Evolutionary conservation across 2,797 vertebrate species (phyloP).

Genomic region (Oryzias dopingdopingensis): DNA sequence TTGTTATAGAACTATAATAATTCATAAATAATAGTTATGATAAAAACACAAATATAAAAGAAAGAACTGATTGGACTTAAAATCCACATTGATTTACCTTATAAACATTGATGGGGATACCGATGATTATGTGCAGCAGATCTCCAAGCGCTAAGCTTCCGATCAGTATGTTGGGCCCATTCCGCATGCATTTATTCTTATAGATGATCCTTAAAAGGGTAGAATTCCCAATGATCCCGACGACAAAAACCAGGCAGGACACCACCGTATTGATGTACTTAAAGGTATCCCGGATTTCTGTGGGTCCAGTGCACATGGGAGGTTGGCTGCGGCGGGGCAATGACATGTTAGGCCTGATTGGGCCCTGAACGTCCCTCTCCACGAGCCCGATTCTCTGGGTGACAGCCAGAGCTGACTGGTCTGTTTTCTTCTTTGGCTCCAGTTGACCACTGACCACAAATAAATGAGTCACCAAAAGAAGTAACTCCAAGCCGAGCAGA

Average conservation of each 20-base stretch:
- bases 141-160: constrained; percentile 94
- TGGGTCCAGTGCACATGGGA: constrained; percentile 81
- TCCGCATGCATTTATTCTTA: constrained; percentile 97
- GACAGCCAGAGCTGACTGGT: constrained; percentile 15
- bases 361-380: constrained; percentile 51
- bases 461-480: constrained; percentile 45
- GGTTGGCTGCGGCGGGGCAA: constrained; percentile 63
- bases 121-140: constrained; percentile 91
- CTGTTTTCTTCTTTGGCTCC: constrained; percentile 25
- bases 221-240: constrained; percentile 94
- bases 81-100: constrained; percentile 79
- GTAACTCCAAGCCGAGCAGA: constrained; percentile 45
- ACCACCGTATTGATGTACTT: constrained; percentile 95
- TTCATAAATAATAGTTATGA: not conserved
- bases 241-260: constrained; percentile 90
- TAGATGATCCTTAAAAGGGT: constrained; percentile 95
- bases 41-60: too few species aligned
- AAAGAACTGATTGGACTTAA: too few species aligned
- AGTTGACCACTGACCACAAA: constrained; percentile 50
- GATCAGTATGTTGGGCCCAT: constrained; percentile 94
- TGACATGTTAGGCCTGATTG: constrained; percentile 60
- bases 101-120: constrained; percentile 92
- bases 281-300: constrained; percentile 88
- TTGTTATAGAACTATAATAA: not conserved
- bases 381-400: constrained; percentile 57